Conservation (phyloP, 2,797 vertebrate genomes). For the Notamacropus eugenii region DNA sequence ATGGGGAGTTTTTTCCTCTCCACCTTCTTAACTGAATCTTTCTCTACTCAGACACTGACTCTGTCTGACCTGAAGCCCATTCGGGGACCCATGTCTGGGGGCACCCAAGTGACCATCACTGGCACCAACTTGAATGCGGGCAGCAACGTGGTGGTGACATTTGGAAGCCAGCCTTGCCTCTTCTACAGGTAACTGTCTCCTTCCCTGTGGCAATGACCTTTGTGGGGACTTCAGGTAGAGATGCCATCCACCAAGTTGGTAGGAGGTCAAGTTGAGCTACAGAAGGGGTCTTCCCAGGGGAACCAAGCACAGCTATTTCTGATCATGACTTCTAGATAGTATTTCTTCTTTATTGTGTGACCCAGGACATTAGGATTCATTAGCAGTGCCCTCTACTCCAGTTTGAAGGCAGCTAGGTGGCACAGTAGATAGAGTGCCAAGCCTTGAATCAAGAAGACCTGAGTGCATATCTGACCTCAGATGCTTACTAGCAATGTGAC, state of each 20-base stretch:
- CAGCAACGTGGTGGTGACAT: slow-evolving; percentile 95
- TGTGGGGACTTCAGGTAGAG: neutral
- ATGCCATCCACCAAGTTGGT: neutral
- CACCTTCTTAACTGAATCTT: slow-evolving; percentile 25
- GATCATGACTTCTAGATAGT: neutral
- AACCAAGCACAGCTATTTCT: too few relatives aligned
- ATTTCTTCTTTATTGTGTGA: neutral
- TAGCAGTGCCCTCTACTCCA: neutral
- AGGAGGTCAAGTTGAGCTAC: rapidly evolving
- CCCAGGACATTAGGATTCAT: neutral
- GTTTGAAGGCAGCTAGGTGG: neutral
- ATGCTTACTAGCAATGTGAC: neutral
- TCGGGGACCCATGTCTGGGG: slow-evolving; percentile 95
- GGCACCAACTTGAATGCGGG: slow-evolving; percentile 97
- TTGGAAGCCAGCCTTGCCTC: slow-evolving; percentile 94
- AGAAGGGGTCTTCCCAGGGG: neutral
- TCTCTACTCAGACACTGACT: slow-evolving; percentile 89
- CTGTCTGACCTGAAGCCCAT: slow-evolving; percentile 91
- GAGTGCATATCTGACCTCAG: neutral
- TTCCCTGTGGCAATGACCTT: rapidly evolving
- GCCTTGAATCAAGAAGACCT: neutral
- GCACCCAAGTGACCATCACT: slow-evolving; percentile 96
- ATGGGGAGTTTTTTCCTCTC: neutral
- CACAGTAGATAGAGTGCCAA: neutral
- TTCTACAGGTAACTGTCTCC: slow-evolving; percentile 90